Base-by-base conservation (phyloP, 2,888 invertebrate species). In the Andrena flavipes region DNA sequence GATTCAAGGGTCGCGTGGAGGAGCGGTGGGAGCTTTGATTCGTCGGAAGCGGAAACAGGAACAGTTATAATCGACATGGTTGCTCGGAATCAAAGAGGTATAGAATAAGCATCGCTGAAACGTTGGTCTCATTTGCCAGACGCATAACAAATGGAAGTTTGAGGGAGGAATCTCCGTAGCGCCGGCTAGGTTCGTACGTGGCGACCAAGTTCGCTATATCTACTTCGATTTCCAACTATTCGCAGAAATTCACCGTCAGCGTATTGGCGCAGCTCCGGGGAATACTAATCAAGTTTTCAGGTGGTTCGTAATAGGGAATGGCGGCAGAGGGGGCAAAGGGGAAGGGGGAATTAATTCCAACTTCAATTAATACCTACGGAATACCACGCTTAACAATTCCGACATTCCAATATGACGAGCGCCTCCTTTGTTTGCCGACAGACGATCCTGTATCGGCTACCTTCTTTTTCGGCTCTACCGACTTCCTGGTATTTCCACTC, bases 241-340 rank as follows among this genome's bases (percentile, higher is more conserved):
- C 84, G 76, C 82, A 80, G 88, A 86, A 90, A 90, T 84, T 80
- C 84, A 71, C 68, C 85, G 87, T 87, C 89, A 87, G 90, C 87
- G 84, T 79, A 85, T 84, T 85, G 80, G 72, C 80, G 78, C 63
- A 70, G 86, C 86, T 86, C 80, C 72, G 73, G 86, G 88, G 89
- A 91, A 91, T 91, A 89, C 91, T 90, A 89, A 91, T 91, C 90
- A 88, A 91, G 91, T 91, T 91, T 91, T 90, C 89, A 90, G 88
- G 85, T 89, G 87, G 81, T 83, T 88, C 84, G 83, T 87, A 90
- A 88, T 87, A 82, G 76, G 73, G 29, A 30, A 59, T 69, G 26
- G 3, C 2, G 56, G 42, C 42, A 42, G 42, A 4, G 16, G 42
- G 42, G 13, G n/a, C n/a, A n/a, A 16, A 4, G 13, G 49, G 54